phyloP scores from a whole-genome alignment of 2,888 invertebrate genomes.

The Spisula solida region DNA sequence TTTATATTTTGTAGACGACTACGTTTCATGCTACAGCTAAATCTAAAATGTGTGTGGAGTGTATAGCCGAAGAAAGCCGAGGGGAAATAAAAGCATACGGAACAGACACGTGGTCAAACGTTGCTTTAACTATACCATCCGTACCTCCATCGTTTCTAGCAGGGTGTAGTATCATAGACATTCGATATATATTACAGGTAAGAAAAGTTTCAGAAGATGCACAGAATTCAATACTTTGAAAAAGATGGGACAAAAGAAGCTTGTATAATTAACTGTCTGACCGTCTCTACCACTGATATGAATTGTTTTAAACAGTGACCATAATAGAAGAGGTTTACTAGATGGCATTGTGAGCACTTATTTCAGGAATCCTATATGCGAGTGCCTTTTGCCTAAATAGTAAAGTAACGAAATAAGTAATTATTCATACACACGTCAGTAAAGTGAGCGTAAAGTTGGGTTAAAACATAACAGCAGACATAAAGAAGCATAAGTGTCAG shows the following conservation, averaged over 20 bases:
- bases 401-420: too few species aligned
- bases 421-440: too few species aligned
- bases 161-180: constrained; percentile 97
- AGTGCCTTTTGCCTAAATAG: too few species aligned
- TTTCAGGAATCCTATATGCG: too few species aligned
- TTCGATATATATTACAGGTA: constrained; percentile 91
- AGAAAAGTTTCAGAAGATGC: background rate
- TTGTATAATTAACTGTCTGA: too few species aligned
- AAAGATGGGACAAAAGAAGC: too few species aligned
- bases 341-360: background rate
- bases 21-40: constrained; percentile 76
- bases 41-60: constrained; percentile 59
- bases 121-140: constrained; percentile 96
- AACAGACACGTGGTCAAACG: constrained; percentile 95
- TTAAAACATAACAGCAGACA: too few species aligned
- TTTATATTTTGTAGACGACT: constrained; percentile 59
- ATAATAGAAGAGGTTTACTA: background rate
- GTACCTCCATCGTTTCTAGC: constrained; percentile 97
- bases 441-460: too few species aligned
- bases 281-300: background rate
- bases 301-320: background rate
- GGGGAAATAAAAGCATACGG: constrained; percentile 95
- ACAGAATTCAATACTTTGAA: too few species aligned
- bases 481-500: too few species aligned
- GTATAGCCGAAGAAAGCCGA: constrained; percentile 90